Base-by-base conservation (phyloP, 2,113 vertebrate species). In the Myxocyprinus asiaticus region DNA sequence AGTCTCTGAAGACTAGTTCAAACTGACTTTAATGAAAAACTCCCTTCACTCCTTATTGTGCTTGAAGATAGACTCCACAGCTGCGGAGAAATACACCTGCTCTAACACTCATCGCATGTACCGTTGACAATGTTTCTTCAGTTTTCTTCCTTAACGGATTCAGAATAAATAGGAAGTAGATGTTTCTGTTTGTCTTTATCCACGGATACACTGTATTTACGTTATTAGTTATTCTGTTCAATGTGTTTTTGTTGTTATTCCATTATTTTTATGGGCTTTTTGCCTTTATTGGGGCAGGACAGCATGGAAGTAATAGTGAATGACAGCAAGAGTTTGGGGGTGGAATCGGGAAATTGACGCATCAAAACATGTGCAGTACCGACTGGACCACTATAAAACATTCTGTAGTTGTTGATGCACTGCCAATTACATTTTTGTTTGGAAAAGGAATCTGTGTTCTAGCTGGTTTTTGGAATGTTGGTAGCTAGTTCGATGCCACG, bases 21-120 rank as follows among this genome's bases (percentile, higher is more conserved):
- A 78, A 86, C 83, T 79, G 84, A 81, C 86, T 87, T 83, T 86
- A 87, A 88, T 85, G 83, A 88, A 85, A 82, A 79, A 81, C 84
- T 84, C 85, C 65, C 80, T 74, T 85, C 77, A 81, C 83, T 81
- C 73, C 76, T 88, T 83, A 84, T 78, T 82, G 66, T 63, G 78
- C 84, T 83, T 87, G 81, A 83, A 83, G 74, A 75, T 70, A 81
- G 76, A 80, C 79, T 84, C 79, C 76, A 80, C 68, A 75, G 70
- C 69, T 75, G 72, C 64, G 78, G 73, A 81, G 72, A 73, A 80
- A 79, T 63, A 80, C 80, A 76, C 76, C 80, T 80, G 81, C 71
- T 81, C 77, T 61, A 33, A 79, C 79, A 76, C 76, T 58, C 71
- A 48, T 62, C 10, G 58, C 44, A 47, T 62, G 71, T 62, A 50